A percentile compares a stretch with the other conserved stretches of the same genome.
Evolutionary conservation across 2,113 vertebrate species (phyloP).

Genomic region (Sarotherodon lohbergeri): DNA sequence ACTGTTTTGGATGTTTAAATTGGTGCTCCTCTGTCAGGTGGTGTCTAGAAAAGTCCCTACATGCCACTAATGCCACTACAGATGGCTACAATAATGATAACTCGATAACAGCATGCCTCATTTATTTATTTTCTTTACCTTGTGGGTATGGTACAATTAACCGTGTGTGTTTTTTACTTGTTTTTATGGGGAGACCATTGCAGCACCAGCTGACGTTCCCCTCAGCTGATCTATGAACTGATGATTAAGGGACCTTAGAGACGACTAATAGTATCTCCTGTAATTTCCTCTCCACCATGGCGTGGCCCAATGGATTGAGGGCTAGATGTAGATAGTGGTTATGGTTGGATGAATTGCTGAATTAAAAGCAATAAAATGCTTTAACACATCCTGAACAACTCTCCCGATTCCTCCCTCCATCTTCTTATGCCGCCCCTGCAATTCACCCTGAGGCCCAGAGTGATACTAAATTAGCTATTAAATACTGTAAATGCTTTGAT

Average conservation of each 20-base stretch:
- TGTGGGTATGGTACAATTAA: not conserved
- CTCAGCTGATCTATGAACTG: constrained; percentile 24
- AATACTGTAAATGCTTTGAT: constrained; percentile 26
- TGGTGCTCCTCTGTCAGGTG: not conserved
- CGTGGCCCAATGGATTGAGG: constrained; percentile 17
- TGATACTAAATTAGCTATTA: constrained; percentile 39
- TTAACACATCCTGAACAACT: constrained; percentile 23
- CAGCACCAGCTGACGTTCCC: constrained; percentile 24
- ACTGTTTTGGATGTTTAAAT: not conserved
- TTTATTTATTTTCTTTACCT: not conserved
- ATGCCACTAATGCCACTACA: not conserved
- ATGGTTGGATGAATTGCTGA: constrained; percentile 36
- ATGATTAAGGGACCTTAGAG: constrained; percentile 54
- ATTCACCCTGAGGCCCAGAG: constrained; percentile 27
- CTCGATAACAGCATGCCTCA: not conserved
- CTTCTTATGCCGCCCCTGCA: constrained; percentile 7
- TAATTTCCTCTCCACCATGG: constrained; percentile 58
- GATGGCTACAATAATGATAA: not conserved
- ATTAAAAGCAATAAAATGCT: constrained; percentile 54
- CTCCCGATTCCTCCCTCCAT: not conserved
- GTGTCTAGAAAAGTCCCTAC: not conserved
- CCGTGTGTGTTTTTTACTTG: not conserved
- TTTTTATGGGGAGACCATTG: not conserved
- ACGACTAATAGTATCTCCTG: constrained; percentile 43
- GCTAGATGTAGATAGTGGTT: constrained; percentile 36